These are phyloP conservation scores for Menidia beryllina DNA, from an alignment of 2,113 vertebrate species.

Conservation along the genomic window DNA sequence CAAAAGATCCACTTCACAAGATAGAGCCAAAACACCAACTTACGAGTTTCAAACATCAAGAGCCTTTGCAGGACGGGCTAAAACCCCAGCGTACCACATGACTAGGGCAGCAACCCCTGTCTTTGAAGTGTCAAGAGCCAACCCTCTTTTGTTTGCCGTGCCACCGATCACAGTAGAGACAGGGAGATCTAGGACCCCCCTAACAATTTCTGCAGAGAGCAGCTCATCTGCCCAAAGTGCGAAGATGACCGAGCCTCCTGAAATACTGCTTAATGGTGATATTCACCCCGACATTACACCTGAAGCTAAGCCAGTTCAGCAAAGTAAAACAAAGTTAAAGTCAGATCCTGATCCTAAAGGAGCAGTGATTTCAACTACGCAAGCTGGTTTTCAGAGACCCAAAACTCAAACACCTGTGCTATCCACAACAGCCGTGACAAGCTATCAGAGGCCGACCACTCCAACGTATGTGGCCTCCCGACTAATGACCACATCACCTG, in stretches of 20 bases:
- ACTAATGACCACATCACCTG: conserved; percentile 54
- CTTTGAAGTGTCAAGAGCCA: conserved; percentile 80
- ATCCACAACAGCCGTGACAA: conserved; percentile 17
- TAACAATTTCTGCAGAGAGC: conserved; percentile 31
- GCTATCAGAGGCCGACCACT: conserved; percentile 64
- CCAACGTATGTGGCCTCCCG: conserved; percentile 65
- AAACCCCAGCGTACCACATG: conserved; percentile 70
- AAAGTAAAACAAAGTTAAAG: conserved; percentile 54
- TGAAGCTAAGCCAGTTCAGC: conserved; percentile 35
- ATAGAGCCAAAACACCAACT: conserved; percentile 65
- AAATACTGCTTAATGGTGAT: conserved; percentile 57
- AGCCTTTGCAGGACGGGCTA: conserved; percentile 63
- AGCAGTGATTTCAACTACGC: conserved; percentile 16
- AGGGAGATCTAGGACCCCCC: conserved; percentile 67
- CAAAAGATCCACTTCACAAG: conserved; percentile 2
- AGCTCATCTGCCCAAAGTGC: conserved; percentile 16
- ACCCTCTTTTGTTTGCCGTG: conserved; percentile 81
- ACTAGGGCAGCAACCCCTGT: conserved; percentile 65
- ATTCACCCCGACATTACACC: conserved; percentile 41
- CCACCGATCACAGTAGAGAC: conserved; percentile 73
- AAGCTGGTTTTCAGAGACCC: conserved; percentile 23
- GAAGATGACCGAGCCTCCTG: conserved; percentile 31
- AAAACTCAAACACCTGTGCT: conserved; percentile 35
- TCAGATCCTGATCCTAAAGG: conserved; percentile 49
- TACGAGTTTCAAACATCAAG: conserved; percentile 58